Conservation (phyloP, 2,888 invertebrate species). For the Maniola hyperantus region DNA sequence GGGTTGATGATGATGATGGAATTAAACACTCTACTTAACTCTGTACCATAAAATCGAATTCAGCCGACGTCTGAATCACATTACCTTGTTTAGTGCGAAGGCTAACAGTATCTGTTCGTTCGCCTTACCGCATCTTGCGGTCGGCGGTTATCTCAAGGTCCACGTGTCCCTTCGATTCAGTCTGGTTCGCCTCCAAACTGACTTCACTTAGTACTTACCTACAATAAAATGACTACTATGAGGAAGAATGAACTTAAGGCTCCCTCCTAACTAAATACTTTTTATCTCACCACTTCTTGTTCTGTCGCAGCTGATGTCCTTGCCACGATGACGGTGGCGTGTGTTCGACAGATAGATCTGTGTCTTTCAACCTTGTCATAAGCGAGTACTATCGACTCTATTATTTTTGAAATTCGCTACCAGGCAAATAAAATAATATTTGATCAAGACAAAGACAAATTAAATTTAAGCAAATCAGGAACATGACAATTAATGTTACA, state of each 20-base stretch:
- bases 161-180: conserved; percentile 66
- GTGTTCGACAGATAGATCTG: too few relatives aligned
- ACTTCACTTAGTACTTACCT: conserved; percentile 26
- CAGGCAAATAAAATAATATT: too few relatives aligned
- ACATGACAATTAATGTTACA: too few relatives aligned
- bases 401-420: too few relatives aligned
- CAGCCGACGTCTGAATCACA: conserved; percentile 25
- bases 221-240: conserved; percentile 50
- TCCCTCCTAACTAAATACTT: neutral
- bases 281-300: neutral
- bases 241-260: conserved; percentile 50
- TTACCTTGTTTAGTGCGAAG: conserved; percentile 64
- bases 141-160: conserved; percentile 62
- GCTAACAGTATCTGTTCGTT: conserved; percentile 52
- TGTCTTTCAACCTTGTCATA: too few relatives aligned
- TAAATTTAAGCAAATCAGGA: too few relatives aligned
- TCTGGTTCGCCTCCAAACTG: conserved; percentile 66
- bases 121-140: conserved; percentile 56
- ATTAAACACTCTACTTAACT: neutral
- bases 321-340: neutral
- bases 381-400: too few relatives aligned
- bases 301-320: neutral
- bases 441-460: too few relatives aligned
- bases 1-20: too few relatives aligned
- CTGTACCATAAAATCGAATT: conserved; percentile 17